A percentile compares a stretch with the other conserved stretches of the same genome.
Conservation (phyloP, 1,140 invertebrate species). For the Oryctes rhinoceros region DNA sequence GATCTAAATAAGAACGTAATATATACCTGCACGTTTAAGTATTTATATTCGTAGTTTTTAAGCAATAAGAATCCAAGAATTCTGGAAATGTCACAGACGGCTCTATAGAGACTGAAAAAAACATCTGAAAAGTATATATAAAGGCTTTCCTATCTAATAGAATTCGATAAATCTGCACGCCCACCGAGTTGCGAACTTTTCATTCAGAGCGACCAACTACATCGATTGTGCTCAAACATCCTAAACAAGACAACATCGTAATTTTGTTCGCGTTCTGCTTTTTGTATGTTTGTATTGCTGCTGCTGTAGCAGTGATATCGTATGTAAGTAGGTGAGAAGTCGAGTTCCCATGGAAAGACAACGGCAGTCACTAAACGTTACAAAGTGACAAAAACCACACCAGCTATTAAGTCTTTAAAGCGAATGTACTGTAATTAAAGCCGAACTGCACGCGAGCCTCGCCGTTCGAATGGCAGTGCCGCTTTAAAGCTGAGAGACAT, state of each 20-base stretch:
- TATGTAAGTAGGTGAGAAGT: slow-evolving; percentile 32
- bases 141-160: no score
- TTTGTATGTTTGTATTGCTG: not conserved
- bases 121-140: no score
- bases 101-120: no score
- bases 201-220: not conserved
- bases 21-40: no score
- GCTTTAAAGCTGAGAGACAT: slow-evolving; percentile 40
- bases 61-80: no score
- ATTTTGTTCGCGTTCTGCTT: not conserved
- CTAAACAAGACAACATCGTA: not conserved
- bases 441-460: slow-evolving; percentile 39
- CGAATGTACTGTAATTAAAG: slow-evolving; percentile 46
- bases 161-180: no score
- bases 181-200: no score
- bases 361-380: slow-evolving; percentile 47
- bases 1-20: no score
- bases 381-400: slow-evolving; percentile 54
- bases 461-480: slow-evolving; percentile 41
- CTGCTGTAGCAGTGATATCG: not conserved
- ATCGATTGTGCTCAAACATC: not conserved
- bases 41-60: no score
- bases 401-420: slow-evolving; percentile 51
- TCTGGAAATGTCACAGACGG: no score
- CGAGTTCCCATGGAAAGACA: slow-evolving; percentile 32